Evolutionary conservation across 2,797 vertebrate genomes (phyloP), one percentile per base, ranked within the genome.

Genomic region (Pelobates cultripes): DNA sequence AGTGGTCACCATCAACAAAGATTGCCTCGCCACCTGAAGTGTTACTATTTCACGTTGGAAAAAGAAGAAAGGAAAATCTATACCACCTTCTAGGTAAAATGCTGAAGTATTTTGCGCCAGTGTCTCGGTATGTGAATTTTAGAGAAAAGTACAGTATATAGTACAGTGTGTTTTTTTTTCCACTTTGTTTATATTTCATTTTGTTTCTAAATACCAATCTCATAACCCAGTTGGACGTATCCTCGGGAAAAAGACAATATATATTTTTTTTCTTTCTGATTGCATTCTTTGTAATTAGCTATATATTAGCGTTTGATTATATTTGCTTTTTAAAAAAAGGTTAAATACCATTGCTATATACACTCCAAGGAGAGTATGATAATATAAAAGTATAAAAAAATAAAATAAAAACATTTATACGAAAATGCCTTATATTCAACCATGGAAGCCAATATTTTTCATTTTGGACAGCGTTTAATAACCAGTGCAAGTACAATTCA

Each of bases 21-120:
- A 44, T 14, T 86, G 61, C 43, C 73, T 86, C 10, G 66, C 70
- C 72, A 83, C 3, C 73, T 43, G 47, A 78, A 83, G 28, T 15
- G 75, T 10, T 76, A 28, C 57, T 70, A 3, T 78, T 83, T 90
- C 63, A 71, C 68, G 3, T 51, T 87, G 43, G n/a, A 73, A 4
- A 83, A 83, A 57, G 43, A 83, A 77, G 61, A 77, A 70, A 83
- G 40, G 71, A 83, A 84, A 84, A 64, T 55, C 43, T 80, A 61
- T 78, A 1, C 53, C 17, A 73, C 10, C 43, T 83, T 85, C 28
- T 64, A 47, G 71, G 72, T 63, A 75, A 84, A 85, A 85, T 68
- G 7, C 40, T 82, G 2, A 51, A 28, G 17, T 8, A 64, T 79
- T 85, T 86, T 72, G 83, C 84, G 86, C 77, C 28, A 53, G 40